Evolutionary conservation across 1,140 invertebrate genomes (phyloP).

Genomic region (Drosophila repleta): DNA sequence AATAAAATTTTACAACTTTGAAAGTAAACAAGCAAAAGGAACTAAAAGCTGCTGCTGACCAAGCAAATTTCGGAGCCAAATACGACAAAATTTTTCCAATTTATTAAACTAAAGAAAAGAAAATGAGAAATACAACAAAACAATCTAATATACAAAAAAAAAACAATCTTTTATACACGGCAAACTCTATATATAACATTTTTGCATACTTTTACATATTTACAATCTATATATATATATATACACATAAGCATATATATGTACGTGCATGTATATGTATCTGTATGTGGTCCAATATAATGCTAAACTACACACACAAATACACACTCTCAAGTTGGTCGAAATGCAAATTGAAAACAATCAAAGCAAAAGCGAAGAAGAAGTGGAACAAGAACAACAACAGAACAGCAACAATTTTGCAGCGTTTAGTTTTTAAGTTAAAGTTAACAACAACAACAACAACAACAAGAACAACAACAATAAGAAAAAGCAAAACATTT

Average conservation of each 20-base stretch:
- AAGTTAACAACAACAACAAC: slow-evolving; percentile 28
- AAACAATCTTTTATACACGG: slow-evolving; percentile 30
- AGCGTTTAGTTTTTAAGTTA: slow-evolving; percentile 61
- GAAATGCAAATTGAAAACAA: slow-evolving; percentile 44
- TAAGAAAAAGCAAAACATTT: slow-evolving; percentile 22
- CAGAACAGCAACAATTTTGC: slow-evolving; percentile 26
- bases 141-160: slow-evolving; percentile 2
- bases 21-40: background rate
- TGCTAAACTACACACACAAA: slow-evolving; percentile 8
- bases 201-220: slow-evolving; percentile 33
- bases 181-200: slow-evolving; percentile 14
- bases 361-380: background rate
- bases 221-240: background rate
- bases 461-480: slow-evolving; percentile 13
- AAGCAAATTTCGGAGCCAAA: background rate
- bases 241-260: background rate
- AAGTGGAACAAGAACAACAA: background rate
- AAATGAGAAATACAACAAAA: slow-evolving; percentile 10
- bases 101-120: background rate
- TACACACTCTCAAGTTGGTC: background rate
- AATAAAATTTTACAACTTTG: slow-evolving; percentile 1
- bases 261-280: slow-evolving; percentile 4
- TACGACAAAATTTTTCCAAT: background rate
- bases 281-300: slow-evolving; percentile 1
- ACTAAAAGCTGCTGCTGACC: background rate